Conservation (phyloP, 2,113 vertebrate genomes). For the Solenodon paradoxus region DNA sequence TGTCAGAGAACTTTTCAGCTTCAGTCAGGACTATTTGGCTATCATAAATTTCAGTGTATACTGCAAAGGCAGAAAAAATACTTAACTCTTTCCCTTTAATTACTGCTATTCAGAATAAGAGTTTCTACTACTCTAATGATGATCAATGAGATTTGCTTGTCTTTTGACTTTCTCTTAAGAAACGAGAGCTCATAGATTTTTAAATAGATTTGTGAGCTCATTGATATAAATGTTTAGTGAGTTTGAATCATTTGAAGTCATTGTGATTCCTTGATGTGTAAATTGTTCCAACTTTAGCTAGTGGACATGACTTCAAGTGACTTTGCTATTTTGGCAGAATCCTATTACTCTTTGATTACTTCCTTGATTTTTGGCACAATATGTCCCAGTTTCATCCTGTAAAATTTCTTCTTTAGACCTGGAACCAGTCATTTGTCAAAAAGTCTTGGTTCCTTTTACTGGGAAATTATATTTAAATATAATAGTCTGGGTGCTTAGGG, state of each 20-base stretch:
- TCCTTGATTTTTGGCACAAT: background rate
- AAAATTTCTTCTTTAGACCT: background rate
- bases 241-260: background rate
- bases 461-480: background rate
- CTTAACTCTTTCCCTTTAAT: background rate
- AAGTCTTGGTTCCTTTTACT: background rate
- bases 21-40: background rate
- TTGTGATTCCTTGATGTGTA: background rate
- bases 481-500: background rate
- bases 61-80: background rate
- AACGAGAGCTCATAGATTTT: background rate
- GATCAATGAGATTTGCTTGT: background rate
- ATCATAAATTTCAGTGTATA: background rate
- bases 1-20: background rate
- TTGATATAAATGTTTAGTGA: background rate
- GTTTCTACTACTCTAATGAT: background rate
- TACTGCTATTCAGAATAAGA: background rate
- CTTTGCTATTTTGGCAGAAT: conserved; percentile 7
- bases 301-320: background rate
- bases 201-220: background rate
- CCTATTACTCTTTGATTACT: background rate
- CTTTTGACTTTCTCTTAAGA: background rate
- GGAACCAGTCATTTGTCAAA: background rate
- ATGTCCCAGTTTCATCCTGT: background rate
- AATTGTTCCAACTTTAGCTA: background rate